Conservation (phyloP, 2,797 vertebrate species). For the Neosalanx taihuensis region DNA sequence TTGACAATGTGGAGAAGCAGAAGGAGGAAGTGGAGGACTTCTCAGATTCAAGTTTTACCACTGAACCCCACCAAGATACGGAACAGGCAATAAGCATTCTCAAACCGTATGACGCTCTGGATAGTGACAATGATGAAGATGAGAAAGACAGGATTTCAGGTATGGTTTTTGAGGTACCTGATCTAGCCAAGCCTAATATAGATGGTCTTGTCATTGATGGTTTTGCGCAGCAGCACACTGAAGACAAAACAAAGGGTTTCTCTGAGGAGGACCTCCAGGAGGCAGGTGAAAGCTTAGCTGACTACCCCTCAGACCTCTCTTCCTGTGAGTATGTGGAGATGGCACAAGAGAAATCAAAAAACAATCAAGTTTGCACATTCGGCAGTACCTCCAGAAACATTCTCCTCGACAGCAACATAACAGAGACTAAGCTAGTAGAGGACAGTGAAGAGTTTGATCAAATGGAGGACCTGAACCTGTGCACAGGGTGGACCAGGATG, state of each 20-base stretch:
- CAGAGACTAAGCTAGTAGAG: constrained; percentile 4
- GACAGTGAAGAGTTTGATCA: constrained; percentile 17
- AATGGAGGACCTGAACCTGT: constrained; percentile 32
- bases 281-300: constrained; percentile 71
- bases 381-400: neutral
- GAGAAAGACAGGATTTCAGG: constrained; percentile 1
- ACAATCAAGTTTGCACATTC: neutral
- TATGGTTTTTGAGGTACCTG: constrained; percentile 35
- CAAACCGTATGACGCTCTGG: neutral
- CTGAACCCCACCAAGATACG: constrained; percentile 12
- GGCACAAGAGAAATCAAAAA: constrained; percentile 14
- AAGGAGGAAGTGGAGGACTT: constrained; percentile 28
- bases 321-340: constrained; percentile 58
- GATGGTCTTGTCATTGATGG: constrained; percentile 42
- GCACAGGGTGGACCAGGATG: constrained; percentile 41
- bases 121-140: constrained; percentile 31
- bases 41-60: constrained; percentile 20
- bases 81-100: constrained; percentile 15
- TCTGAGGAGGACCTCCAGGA: constrained; percentile 72
- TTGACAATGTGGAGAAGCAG: constrained; percentile 30
- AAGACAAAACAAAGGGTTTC: constrained; percentile 66
- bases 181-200: constrained; percentile 39
- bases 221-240: constrained; percentile 19
- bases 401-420: constrained; percentile 9
- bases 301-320: constrained; percentile 71